phyloP scores from a whole-genome alignment of 2,113 vertebrate genomes.

The Trinectes maculatus region DNA sequence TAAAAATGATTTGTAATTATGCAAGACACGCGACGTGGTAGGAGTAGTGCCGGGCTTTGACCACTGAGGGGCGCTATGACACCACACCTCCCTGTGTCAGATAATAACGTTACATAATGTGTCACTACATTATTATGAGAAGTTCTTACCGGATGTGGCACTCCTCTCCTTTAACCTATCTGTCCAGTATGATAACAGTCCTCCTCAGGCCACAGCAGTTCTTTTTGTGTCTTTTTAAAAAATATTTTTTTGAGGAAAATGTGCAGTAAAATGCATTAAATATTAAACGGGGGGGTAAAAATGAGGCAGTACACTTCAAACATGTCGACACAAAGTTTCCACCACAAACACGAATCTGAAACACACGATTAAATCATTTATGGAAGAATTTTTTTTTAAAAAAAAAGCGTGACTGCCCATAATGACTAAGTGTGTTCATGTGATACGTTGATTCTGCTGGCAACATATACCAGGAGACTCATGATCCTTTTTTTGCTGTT shows the following conservation, averaged over 20 bases:
- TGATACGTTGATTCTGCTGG: constrained; percentile 25
- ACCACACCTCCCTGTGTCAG: not conserved
- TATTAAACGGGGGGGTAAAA: not conserved
- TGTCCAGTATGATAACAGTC: no score
- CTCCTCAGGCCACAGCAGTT: no score
- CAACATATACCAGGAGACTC: constrained; percentile 44
- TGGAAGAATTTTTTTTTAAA: not conserved
- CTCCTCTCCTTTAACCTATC: no score
- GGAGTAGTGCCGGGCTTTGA: not conserved
- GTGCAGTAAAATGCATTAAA: not conserved
- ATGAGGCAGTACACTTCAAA: no score
- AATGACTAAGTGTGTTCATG: constrained; percentile 23
- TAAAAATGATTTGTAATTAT: constrained; percentile 63
- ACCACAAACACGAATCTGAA: no score
- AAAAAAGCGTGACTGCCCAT: not conserved
- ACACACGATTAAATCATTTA: not conserved
- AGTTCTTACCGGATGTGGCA: not conserved
- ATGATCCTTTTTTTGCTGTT: constrained; percentile 71
- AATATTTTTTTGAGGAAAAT: no score
- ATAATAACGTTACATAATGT: not conserved
- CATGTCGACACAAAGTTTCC: no score
- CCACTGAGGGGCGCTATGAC: constrained; percentile 45
- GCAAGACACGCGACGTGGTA: constrained; percentile 30
- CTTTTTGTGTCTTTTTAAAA: no score
- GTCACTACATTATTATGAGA: not conserved